A percentile compares a stretch with the other conserved stretches of the same genome.
phyloP scores from a whole-genome alignment of 1,140 invertebrate genomes.

The Trichomalopsis sarcophagae region DNA sequence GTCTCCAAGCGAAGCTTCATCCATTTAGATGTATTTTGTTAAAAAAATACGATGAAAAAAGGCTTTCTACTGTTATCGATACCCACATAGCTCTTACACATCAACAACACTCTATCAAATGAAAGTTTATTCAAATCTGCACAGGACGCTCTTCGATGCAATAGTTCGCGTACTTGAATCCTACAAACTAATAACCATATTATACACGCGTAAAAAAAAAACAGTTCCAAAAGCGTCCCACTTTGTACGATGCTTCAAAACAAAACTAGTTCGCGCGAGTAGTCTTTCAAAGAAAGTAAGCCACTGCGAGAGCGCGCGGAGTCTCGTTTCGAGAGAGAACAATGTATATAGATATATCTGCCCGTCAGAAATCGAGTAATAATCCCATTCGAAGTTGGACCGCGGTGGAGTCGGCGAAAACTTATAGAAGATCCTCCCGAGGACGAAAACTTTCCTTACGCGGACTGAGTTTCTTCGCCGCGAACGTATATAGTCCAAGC shows the following conservation, averaged over 20 bases:
- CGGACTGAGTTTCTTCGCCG: neutral
- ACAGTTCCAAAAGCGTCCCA: neutral
- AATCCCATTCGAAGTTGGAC: neutral
- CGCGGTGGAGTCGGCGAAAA: neutral
- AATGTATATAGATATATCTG: neutral
- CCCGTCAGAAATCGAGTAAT: neutral
- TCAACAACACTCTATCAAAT: too few species aligned
- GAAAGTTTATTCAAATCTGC: too few species aligned
- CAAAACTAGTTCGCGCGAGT: neutral
- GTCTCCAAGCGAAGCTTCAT: too few species aligned
- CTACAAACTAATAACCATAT: neutral
- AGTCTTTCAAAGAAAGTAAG: constrained; percentile 12
- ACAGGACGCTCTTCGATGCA: neutral
- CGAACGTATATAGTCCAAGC: too few species aligned
- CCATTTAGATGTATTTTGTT: too few species aligned
- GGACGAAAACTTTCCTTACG: neutral
- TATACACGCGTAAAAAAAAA: neutral
- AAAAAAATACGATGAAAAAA: too few species aligned
- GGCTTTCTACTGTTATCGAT: too few species aligned
- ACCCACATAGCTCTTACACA: too few species aligned
- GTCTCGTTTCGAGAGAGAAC: neutral
- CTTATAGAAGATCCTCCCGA: neutral
- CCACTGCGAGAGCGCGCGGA: neutral
- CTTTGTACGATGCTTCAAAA: neutral
- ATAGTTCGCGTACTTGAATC: neutral